Conservation (phyloP, 2,113 vertebrate genomes). For the Promerops cafer region DNA sequence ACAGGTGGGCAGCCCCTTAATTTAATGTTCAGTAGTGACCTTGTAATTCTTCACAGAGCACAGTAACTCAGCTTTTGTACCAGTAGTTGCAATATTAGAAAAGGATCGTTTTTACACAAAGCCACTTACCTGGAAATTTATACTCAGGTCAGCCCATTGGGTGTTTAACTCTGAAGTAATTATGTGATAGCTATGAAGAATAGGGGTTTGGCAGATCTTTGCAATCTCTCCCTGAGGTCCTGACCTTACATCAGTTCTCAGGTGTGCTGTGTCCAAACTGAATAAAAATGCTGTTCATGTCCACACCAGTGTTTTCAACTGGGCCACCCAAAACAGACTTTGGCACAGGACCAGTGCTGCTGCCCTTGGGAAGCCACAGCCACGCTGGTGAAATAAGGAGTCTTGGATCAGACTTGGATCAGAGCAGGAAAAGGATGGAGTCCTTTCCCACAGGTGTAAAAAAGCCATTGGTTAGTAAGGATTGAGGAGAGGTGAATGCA, state of each 20-base stretch:
- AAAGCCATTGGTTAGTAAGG: not conserved
- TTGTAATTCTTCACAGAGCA: not conserved
- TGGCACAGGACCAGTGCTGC: not conserved
- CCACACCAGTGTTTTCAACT: not conserved
- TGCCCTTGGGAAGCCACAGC: not conserved
- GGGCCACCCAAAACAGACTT: not conserved
- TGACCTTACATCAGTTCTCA: not conserved
- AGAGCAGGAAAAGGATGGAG: not conserved
- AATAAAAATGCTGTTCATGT: not conserved
- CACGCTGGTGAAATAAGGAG: accelerated
- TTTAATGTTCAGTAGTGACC: not conserved
- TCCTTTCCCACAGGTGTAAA: not conserved
- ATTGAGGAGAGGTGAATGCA: not conserved
- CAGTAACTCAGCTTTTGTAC: not conserved
- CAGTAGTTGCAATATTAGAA: not conserved
- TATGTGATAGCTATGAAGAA: not conserved
- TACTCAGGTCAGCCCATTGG: not conserved
- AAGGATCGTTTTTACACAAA: not conserved
- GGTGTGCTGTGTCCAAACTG: not conserved
- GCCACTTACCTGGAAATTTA: not conserved
- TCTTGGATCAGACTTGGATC: not conserved
- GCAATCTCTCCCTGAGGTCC: not conserved
- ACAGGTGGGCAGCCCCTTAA: not conserved
- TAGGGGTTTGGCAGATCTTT: not conserved
- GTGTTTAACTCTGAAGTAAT: not conserved